Base-by-base conservation (phyloP, 1,140 invertebrate species). In the Drosophila gunungcola region DNA sequence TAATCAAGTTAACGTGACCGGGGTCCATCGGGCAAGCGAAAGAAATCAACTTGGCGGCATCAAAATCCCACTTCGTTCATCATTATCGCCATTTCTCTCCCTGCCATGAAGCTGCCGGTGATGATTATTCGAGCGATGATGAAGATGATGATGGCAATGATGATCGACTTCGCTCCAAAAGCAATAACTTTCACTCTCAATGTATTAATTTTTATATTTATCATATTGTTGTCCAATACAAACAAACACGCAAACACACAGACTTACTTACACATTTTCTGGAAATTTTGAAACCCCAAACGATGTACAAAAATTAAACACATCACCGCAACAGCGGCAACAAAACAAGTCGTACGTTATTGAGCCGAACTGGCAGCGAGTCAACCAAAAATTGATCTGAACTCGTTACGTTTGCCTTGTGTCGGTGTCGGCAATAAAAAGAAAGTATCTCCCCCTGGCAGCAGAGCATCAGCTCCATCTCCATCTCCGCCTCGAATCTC, bases 121-220 rank as follows among this genome's bases (percentile, higher is more conserved):
- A 85, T 80, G 72, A 80, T 76, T 52, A 57, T 53, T 34, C 3
- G 48, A 34, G 57, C 42, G 39, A 48, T 61, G 42, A 58, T 70
- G 25, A 42, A 42, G 25, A 64, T 45, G 36, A 78, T 49, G 27
- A 68, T 75, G 16, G 16, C 16, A 21, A 21, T 21, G 56, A 88
- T 82, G 79, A 86, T 88, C 70, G 70, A 83, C 70, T 74, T 46
- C 46, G 75, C 75, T 76, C 70, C 81, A 62, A 88, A 77, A 80
- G 85, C 81, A 88, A 91, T 88, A 91, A 91, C 89, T 91, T 91
- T 91, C 89, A 91, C 89, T 91, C 90, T 91, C 89, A 75, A 91
- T 89, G 89, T 91, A 91, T 91, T 84, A 85, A 82, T 91, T 91
- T 91, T 84, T 79, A 90, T 90, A 90, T 90, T 90, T 90, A 89